A percentile compares a stretch with the other conserved stretches of the same genome.
phyloP scores from a whole-genome alignment of 92 coral and sea anemone genomes.

The Siderastrea radians region DNA sequence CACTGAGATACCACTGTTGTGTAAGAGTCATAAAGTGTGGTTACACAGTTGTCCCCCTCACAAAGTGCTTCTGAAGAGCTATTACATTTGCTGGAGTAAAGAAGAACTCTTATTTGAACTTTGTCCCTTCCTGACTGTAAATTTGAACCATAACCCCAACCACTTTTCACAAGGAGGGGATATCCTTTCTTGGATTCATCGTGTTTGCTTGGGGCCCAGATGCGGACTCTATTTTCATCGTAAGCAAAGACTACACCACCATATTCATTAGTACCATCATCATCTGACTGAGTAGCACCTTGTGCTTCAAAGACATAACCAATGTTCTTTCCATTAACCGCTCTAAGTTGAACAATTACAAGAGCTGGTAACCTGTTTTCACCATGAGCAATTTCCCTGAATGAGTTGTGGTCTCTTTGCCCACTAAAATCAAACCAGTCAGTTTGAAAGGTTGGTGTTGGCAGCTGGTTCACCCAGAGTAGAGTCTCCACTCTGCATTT shows the following conservation, averaged over 20 bases:
- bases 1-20: conserved; percentile 68
- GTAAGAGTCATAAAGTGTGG: conserved; percentile 71
- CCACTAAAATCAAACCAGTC: conserved; percentile 76
- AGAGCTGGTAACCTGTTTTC: conserved; percentile 71
- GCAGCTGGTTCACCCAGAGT: conserved; percentile 86
- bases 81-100: conserved; percentile 79
- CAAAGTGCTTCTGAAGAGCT: conserved; percentile 47
- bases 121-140: conserved; percentile 52
- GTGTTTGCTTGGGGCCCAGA: conserved; percentile 90
- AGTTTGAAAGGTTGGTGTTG: conserved; percentile 81
- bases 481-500: conserved; percentile 81
- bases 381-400: conserved; percentile 65
- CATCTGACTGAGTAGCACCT: conserved; percentile 89
- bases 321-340: conserved; percentile 65
- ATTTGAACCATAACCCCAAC: conserved; percentile 85
- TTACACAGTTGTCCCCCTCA: conserved; percentile 72
- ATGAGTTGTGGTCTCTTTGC: conserved; percentile 71
- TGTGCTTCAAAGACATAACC: conserved; percentile 89
- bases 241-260: conserved; percentile 95
- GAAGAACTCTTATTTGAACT: conserved; percentile 71
- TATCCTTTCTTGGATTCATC: conserved; percentile 84
- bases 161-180: conserved; percentile 81
- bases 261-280: conserved; percentile 77
- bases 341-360: conserved; percentile 81
- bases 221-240: conserved; percentile 81